These are phyloP conservation scores for Agelas oroides DNA, from an alignment of 37 sponge, comb jelly and placozoan genomes.

Conservation along the genomic window DNA sequence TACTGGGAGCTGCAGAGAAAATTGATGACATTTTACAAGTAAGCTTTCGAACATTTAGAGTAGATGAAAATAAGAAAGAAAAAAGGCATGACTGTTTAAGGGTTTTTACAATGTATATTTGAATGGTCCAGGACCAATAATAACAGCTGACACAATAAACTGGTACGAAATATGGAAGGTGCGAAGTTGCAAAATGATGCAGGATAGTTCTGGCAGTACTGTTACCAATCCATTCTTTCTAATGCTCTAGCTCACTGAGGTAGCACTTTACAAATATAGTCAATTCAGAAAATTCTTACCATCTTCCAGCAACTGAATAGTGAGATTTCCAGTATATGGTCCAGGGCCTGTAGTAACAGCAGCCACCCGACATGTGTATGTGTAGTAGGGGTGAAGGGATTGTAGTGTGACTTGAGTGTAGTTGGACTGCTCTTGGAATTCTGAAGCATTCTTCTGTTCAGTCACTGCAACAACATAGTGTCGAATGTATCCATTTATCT, in stretches of 20 bases:
- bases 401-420: not conserved
- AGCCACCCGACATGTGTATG: not conserved
- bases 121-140: constrained; percentile 33
- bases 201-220: not conserved
- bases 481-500: constrained; percentile 1
- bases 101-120: not conserved
- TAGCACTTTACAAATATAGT: no score
- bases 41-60: no score
- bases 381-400: constrained; percentile 31
- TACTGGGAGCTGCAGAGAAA: no score
- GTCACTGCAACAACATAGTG: not conserved
- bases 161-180: constrained; percentile 44
- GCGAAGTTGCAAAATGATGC: not conserved
- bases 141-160: constrained; percentile 29
- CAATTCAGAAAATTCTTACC: not conserved
- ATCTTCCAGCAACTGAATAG: constrained; percentile 1
- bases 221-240: no score
- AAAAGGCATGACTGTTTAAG: not conserved
- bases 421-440: no score
- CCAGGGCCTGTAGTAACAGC: constrained; percentile 2
- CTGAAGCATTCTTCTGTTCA: not conserved
- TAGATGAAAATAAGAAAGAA: no score
- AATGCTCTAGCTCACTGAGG: no score
- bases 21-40: no score
- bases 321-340: not conserved